These are phyloP conservation scores for Pegoplata infirma DNA, from an alignment of 2,888 invertebrate genomes.

Conservation along the genomic window DNA sequence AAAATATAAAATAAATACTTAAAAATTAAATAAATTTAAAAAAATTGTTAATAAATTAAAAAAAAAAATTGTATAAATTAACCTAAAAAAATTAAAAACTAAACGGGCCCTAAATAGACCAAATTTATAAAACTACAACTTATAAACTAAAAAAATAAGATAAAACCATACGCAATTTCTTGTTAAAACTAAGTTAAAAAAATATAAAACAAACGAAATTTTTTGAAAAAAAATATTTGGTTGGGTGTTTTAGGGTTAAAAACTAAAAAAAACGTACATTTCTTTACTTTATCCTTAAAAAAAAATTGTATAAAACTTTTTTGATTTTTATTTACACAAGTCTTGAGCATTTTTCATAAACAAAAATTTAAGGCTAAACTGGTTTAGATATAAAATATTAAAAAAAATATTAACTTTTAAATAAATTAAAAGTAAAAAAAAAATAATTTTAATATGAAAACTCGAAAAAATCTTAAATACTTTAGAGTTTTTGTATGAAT, in stretches of 20 bases:
- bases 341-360: slow-evolving; percentile 46
- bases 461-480: slow-evolving; percentile 36
- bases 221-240: slow-evolving; percentile 42
- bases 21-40: slow-evolving; percentile 82
- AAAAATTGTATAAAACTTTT: slow-evolving; percentile 34
- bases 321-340: slow-evolving; percentile 11
- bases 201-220: slow-evolving; percentile 52
- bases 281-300: background rate
- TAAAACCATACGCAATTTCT: slow-evolving; percentile 35
- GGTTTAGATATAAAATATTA: slow-evolving; percentile 56
- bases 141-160: slow-evolving; percentile 50
- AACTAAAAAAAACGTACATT: background rate
- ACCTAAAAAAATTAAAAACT: slow-evolving; percentile 82
- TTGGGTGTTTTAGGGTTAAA: slow-evolving; percentile 34
- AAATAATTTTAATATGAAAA: slow-evolving; percentile 43
- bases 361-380: slow-evolving; percentile 61
- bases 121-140: slow-evolving; percentile 66
- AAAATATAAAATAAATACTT: slow-evolving; percentile 64
- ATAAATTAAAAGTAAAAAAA: slow-evolving; percentile 29
- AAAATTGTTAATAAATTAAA: slow-evolving; percentile 82
- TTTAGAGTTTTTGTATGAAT: slow-evolving; percentile 54
- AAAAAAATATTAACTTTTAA: slow-evolving; percentile 29
- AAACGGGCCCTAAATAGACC: slow-evolving; percentile 93
- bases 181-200: slow-evolving; percentile 34
- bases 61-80: slow-evolving; percentile 80